These are phyloP conservation scores for Crepidodera aurea DNA, from an alignment of 2,888 invertebrate species.

Conservation along the genomic window DNA sequence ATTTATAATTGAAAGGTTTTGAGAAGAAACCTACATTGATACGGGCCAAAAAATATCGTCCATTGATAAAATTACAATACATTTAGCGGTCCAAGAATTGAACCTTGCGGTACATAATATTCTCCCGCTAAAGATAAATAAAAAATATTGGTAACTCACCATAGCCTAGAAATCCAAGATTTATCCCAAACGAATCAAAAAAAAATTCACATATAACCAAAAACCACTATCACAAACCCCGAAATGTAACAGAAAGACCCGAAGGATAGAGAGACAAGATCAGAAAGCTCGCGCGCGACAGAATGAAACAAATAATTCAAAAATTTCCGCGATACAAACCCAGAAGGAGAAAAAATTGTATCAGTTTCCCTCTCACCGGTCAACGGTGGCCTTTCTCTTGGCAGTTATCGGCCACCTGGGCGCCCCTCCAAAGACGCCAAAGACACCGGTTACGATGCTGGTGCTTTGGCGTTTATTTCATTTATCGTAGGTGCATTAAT, in stretches of 20 bases:
- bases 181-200: neutral
- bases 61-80: too few relatives aligned
- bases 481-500: neutral
- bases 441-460: conserved; percentile 1
- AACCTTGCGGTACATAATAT: neutral
- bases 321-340: conserved; percentile 22
- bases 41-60: too few relatives aligned
- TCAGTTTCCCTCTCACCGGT: conserved; percentile 45
- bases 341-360: conserved; percentile 35
- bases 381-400: conserved; percentile 43
- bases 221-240: conserved; percentile 2
- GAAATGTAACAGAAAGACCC: conserved; percentile 2
- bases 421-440: conserved; percentile 20
- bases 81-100: neutral
- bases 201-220: neutral
- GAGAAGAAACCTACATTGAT: too few relatives aligned
- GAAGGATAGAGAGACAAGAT: conserved; percentile 6
- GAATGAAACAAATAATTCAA: conserved; percentile 23
- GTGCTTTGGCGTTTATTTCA: conserved; percentile 1
- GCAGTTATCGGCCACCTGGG: conserved; percentile 15
- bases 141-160: neutral
- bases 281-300: conserved; percentile 22
- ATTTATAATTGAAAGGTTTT: too few relatives aligned
- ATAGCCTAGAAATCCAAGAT: neutral
- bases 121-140: too few relatives aligned